Percentiles rank a stretch among this genome's conserved stretches.
These are phyloP conservation scores for Hippocampus kuda DNA, from an alignment of 2,797 vertebrate species.

Conservation along the genomic window DNA sequence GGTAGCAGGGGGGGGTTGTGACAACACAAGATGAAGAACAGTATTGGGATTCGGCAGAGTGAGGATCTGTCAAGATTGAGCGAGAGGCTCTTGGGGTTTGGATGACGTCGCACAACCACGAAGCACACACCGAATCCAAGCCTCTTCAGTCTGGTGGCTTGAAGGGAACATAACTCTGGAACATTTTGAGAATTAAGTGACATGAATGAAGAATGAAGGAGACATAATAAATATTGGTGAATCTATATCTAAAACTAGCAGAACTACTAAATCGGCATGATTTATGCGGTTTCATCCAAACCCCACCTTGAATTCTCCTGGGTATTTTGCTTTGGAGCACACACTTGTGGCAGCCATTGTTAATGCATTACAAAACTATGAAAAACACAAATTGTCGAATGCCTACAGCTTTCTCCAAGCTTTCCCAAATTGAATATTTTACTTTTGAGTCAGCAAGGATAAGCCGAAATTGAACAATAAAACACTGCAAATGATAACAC, in stretches of 20 bases:
- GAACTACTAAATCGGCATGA: constrained; percentile 18
- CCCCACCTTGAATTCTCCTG: constrained; percentile 83
- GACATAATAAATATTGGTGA: constrained; percentile 33
- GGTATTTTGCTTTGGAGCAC: constrained; percentile 89
- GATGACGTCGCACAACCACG: constrained; percentile 68
- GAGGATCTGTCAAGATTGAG: constrained; percentile 71
- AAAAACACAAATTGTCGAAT: constrained; percentile 71
- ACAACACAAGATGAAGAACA: constrained; percentile 99
- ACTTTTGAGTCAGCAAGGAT: constrained; percentile 90
- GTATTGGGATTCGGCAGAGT: constrained; percentile 81
- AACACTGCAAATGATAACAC: constrained; percentile 75
- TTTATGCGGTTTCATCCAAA: constrained; percentile 77
- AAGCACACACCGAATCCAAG: constrained; percentile 31
- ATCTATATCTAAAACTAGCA: constrained; percentile 4
- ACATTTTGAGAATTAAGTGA: neutral
- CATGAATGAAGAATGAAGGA: neutral
- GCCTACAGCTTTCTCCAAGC: constrained; percentile 85
- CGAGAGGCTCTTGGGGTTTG: constrained; percentile 79
- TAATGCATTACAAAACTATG: constrained; percentile 77
- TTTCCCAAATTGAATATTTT: constrained; percentile 74
- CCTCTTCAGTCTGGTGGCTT: neutral
- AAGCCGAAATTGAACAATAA: constrained; percentile 73
- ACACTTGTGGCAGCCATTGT: constrained; percentile 96
- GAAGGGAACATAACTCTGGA: neutral
- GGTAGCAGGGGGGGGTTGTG: constrained; percentile 99